Base-by-base conservation (phyloP, 2,888 invertebrate species). In the Diarsia brunnea region DNA sequence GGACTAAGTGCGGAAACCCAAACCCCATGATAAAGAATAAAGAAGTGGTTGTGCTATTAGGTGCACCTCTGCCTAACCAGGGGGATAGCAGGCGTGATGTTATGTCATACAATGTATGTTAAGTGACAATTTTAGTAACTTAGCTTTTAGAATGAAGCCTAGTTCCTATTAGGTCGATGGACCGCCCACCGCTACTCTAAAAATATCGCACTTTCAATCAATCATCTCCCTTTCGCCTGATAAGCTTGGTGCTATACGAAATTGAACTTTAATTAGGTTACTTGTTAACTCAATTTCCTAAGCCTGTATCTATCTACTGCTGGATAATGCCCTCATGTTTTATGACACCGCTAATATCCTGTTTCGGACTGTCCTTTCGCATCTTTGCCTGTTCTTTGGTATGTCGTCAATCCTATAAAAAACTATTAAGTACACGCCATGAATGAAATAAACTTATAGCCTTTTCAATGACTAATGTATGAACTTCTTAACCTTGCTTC, bases 401-500 rank as follows among this genome's bases (percentile, higher is more conserved):
- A 51, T 45, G 7, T 31, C 14, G 4, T 43, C 38, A 49, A 47
- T 53, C 4, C 0, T 61, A 3, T 47, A 11, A 14, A 43, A 38
- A 14, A 27, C n/a, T 49, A 38, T 38, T 38, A 5, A 27, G 5
- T 19, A 43, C 5, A 27, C 63, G 49, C 21, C 16, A n/a, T 81
- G 10, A 47, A 58, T 61, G 4, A 49, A 55, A 79, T 38, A 4
- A 43, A 12, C 8, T 21, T n/a, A 19, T 21, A 19, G 12, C 7
- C 11, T 49, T 66, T 43, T 21, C 4, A 60, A 31, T 67, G 75
- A 66, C 24, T 78, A 47, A 81, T 43, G 24, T 60, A 64, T 53
- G 27, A 38, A 64, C 14, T 68, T 64, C 45, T 3, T 55, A 51
- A 78, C 66, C 76, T 78, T 61, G 70, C 58, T 58, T 16, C 38